phyloP scores from a whole-genome alignment of 2,888 invertebrate species.

The Brenthis ino region DNA sequence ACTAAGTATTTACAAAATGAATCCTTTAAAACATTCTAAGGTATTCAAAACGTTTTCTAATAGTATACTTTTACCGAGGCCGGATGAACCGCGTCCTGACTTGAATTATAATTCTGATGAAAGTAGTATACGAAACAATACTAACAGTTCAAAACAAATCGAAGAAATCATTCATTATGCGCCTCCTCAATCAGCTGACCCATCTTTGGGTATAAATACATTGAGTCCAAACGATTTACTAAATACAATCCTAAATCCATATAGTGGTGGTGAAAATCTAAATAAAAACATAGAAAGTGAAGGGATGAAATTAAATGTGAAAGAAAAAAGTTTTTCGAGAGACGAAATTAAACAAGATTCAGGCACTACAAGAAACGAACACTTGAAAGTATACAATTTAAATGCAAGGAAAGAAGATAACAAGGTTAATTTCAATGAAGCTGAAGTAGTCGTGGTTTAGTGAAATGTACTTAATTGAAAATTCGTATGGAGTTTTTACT shows the following conservation, averaged over 20 bases:
- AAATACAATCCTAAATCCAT: too few relatives aligned
- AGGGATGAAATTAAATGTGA: background rate
- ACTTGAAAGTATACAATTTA: slow-evolving; percentile 26
- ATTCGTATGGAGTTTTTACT: too few relatives aligned
- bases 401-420: slow-evolving; percentile 19
- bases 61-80: slow-evolving; percentile 51
- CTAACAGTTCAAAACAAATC: slow-evolving; percentile 49
- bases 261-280: too few relatives aligned
- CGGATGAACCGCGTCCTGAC: slow-evolving; percentile 39
- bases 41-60: slow-evolving; percentile 60
- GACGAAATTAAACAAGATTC: background rate
- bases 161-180: slow-evolving; percentile 49
- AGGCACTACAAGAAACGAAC: background rate
- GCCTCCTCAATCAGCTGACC: slow-evolving; percentile 29
- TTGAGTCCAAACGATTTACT: slow-evolving; percentile 43
- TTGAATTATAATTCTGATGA: slow-evolving; percentile 59
- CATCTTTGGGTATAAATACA: slow-evolving; percentile 40
- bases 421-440: slow-evolving; percentile 18
- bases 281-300: too few relatives aligned
- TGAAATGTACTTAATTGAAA: slow-evolving; percentile 3
- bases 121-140: slow-evolving; percentile 50
- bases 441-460: slow-evolving; percentile 34
- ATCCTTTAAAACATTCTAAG: slow-evolving; percentile 60
- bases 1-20: slow-evolving; percentile 63
- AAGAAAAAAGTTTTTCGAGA: background rate